Evolutionary conservation across 2,888 invertebrate species (phyloP).

Genomic region (Megalurothrips usitatus): DNA sequence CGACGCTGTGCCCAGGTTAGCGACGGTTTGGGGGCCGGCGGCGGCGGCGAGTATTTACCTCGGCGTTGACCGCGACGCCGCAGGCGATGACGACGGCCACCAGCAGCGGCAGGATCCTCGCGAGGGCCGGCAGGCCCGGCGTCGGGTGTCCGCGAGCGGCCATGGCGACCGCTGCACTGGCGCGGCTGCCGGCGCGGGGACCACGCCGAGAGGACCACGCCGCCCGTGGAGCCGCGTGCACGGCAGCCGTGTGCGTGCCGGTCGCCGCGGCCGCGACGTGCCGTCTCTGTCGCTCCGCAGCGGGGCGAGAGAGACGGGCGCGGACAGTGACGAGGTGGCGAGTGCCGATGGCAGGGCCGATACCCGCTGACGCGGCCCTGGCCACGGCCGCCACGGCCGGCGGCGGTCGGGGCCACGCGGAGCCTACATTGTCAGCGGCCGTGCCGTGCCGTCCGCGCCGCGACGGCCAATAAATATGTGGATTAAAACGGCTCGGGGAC

Average conservation of each 20-base stretch:
- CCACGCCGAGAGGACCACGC: no score
- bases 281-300: neutral
- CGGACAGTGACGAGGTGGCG: neutral
- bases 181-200: no score
- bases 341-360: neutral
- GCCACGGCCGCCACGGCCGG: no score
- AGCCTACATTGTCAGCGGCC: no score
- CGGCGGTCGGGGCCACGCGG: no score
- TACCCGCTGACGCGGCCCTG: neutral
- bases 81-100: neutral
- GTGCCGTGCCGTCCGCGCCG: no score
- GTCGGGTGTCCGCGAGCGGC: neutral
- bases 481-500: no score
- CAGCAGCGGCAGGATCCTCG: neutral
- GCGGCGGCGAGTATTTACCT: no score
- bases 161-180: neutral
- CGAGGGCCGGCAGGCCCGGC: neutral
- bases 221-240: neutral
- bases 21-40: no score
- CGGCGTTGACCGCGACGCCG: no score
- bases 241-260: neutral
- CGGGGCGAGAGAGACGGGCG: neutral
- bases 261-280: neutral
- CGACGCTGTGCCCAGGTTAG: no score
- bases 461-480: no score